A percentile compares a stretch with the other conserved stretches of the same genome.
phyloP scores from a whole-genome alignment of 2,888 invertebrate genomes.

The Ichneumoninae sp. region DNA sequence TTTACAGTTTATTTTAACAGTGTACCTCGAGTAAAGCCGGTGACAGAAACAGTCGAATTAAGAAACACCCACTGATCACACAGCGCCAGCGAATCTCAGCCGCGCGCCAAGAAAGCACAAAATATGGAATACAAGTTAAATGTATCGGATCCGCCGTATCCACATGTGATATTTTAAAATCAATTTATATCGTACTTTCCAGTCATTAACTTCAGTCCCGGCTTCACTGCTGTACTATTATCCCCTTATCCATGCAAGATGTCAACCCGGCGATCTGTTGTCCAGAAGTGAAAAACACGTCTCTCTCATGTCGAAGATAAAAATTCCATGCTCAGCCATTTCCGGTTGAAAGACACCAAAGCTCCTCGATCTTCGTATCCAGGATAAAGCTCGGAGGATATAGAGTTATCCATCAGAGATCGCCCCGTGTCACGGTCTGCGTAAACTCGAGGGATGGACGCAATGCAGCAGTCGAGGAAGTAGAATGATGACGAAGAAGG shows the following conservation, averaged over 20 bases:
- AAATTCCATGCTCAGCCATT: neutral
- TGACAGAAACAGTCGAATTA: too few species aligned
- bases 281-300: conserved; percentile 3
- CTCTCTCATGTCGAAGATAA: neutral
- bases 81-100: too few species aligned
- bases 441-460: neutral
- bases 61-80: too few species aligned
- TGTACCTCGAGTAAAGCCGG: too few species aligned
- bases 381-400: conserved; percentile 50
- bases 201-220: neutral
- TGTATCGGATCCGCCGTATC: neutral
- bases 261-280: conserved; percentile 13
- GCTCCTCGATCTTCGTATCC: neutral
- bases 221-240: neutral
- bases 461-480: conserved; percentile 28
- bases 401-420: conserved; percentile 50
- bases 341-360: neutral
- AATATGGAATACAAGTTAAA: neutral
- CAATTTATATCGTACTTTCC: neutral
- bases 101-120: too few species aligned
- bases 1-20: too few species aligned
- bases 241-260: neutral
- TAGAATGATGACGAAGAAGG: conserved; percentile 53
- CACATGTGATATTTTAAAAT: neutral
- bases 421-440: conserved; percentile 26